Evolutionary conservation across 2,113 vertebrate species (phyloP).

Genomic region (Crotalus helleri): DNA sequence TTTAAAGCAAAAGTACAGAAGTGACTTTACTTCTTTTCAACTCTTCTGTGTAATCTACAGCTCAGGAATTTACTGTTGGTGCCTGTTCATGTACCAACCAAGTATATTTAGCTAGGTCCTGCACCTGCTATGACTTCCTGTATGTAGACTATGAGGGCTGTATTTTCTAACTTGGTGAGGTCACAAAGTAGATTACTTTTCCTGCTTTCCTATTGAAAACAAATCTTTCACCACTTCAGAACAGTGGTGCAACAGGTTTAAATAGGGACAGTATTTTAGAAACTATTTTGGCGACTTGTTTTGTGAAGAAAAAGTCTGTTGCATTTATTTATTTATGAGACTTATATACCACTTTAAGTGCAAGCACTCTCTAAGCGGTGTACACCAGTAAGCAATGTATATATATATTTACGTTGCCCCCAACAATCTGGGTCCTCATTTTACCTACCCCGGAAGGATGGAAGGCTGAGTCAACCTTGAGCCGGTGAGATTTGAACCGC

Average conservation of each 20-base stretch:
- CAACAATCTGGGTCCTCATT: no score
- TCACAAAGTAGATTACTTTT: neutral
- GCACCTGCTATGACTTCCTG: neutral
- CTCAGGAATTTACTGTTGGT: neutral
- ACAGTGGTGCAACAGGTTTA: neutral
- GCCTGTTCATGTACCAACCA: neutral
- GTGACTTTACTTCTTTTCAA: neutral
- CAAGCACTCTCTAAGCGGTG: no score
- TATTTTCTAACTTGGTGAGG: neutral
- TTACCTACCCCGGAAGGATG: no score
- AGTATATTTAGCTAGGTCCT: neutral
- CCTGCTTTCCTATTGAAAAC: neutral
- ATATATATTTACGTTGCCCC: no score
- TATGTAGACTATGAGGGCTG: neutral
- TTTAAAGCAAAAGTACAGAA: neutral
- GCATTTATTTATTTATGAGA: neutral
- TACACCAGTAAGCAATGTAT: no score
- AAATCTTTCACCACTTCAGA: neutral
- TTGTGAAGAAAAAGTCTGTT: neutral
- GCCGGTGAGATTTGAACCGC: no score
- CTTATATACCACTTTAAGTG: no score
- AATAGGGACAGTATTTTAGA: neutral
- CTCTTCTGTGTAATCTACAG: neutral
- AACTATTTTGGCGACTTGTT: neutral
- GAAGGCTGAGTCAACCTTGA: no score